Conservation (phyloP, 1,140 invertebrate species). For the Lordiphosa mommai region DNA sequence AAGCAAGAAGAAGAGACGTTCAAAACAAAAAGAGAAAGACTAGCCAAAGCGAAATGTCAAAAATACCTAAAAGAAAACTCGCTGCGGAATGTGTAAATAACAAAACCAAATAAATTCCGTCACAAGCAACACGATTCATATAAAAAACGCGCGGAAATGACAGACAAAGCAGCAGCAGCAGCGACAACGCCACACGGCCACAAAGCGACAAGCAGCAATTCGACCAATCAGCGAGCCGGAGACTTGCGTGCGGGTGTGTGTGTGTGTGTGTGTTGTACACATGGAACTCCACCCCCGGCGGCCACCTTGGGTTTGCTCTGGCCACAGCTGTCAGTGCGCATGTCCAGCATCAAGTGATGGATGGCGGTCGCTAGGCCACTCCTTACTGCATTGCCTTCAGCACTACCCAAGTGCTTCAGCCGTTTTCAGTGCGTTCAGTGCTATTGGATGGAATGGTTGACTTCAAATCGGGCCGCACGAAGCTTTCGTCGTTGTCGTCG, state of each 20-base stretch:
- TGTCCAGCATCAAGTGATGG: constrained; percentile 39
- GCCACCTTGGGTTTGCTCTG: constrained; percentile 5
- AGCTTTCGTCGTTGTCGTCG: constrained; percentile 18
- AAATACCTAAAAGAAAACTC: constrained; percentile 55
- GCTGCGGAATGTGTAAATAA: constrained; percentile 71
- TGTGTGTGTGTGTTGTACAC: constrained; percentile 11
- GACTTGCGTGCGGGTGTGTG: constrained; percentile 43
- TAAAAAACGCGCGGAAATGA: constrained; percentile 48
- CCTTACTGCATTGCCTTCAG: constrained; percentile 25
- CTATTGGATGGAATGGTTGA: constrained; percentile 77
- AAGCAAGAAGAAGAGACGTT: constrained; percentile 66
- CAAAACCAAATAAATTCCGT: constrained; percentile 75
- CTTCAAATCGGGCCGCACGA: constrained; percentile 46
- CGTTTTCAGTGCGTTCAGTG: constrained; percentile 69
- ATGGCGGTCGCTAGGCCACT: constrained; percentile 56
- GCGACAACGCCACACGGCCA: constrained; percentile 33
- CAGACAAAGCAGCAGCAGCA: constrained; percentile 17
- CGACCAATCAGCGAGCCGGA: constrained; percentile 52
- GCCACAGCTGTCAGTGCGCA: constrained; percentile 35
- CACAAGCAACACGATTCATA: constrained; percentile 63
- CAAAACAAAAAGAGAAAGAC: constrained; percentile 71
- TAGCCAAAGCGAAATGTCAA: constrained; percentile 74
- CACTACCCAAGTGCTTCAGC: constrained; percentile 30
- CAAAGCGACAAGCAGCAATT: constrained; percentile 26
- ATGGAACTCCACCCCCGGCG: constrained; percentile 56